These are phyloP conservation scores for Drosophila hawaiiensis DNA, from an alignment of 2,888 invertebrate species.

Conservation along the genomic window DNA sequence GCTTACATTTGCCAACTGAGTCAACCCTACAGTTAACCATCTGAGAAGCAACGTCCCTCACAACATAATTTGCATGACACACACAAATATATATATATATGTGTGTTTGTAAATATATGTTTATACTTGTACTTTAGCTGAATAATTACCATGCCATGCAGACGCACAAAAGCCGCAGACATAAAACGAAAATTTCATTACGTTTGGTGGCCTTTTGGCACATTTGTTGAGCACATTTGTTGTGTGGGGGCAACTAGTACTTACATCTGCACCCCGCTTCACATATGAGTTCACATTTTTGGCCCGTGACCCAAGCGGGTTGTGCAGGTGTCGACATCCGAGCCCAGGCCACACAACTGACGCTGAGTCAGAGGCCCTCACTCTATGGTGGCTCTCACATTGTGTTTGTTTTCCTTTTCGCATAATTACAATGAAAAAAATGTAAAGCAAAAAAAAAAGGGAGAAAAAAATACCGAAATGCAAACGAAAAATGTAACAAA, in stretches of 20 bases:
- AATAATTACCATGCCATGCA: constrained; percentile 75
- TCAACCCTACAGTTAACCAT: constrained; percentile 17
- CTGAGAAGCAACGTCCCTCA: background rate
- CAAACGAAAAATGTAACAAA: constrained; percentile 67
- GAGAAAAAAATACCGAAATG: constrained; percentile 29
- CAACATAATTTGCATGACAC: constrained; percentile 28
- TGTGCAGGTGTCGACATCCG: constrained; percentile 73
- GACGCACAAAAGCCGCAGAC: constrained; percentile 53
- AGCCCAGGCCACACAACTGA: constrained; percentile 51
- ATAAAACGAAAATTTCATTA: constrained; percentile 66
- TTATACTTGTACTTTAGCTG: constrained; percentile 1
- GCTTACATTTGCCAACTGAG: constrained; percentile 10
- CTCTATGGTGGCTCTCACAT: constrained; percentile 34
- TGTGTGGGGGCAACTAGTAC: constrained; percentile 28
- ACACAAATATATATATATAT: background rate
- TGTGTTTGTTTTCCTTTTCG: constrained; percentile 73
- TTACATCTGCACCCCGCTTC: constrained; percentile 43
- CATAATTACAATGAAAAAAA: constrained; percentile 68
- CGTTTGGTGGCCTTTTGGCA: constrained; percentile 46
- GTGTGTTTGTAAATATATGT: background rate
- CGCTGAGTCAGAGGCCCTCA: constrained; percentile 56
- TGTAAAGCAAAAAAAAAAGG: constrained; percentile 34
- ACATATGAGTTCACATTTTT: constrained; percentile 78
- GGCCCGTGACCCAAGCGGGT: constrained; percentile 74
- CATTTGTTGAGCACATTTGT: constrained; percentile 12